A percentile compares a stretch with the other conserved stretches of the same genome.
Conservation (phyloP, 2,797 vertebrate species). For the Characodon lateralis region DNA sequence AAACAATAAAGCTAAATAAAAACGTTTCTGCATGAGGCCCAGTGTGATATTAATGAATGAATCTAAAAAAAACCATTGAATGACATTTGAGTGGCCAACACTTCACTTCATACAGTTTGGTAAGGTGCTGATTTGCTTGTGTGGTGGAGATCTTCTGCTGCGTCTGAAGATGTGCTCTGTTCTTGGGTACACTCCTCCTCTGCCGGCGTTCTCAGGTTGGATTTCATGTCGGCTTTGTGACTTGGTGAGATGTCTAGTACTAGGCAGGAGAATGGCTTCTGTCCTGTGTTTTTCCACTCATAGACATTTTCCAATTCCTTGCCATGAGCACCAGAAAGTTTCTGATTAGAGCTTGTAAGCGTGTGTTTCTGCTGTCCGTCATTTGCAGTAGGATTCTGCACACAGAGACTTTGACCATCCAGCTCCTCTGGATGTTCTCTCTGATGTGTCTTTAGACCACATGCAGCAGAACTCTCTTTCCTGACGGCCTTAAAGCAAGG, state of each 20-base stretch:
- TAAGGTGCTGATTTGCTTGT: slow-evolving; percentile 42
- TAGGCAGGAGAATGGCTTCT: slow-evolving; percentile 22
- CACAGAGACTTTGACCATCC: background rate
- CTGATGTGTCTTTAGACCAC: slow-evolving; percentile 15
- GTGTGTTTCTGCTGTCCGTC: slow-evolving; percentile 26
- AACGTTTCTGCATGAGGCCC: background rate
- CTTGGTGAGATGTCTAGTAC: slow-evolving; percentile 1
- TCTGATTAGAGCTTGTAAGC: slow-evolving; percentile 29
- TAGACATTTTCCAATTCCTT: slow-evolving; percentile 25
- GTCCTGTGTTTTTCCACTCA: slow-evolving; percentile 37
- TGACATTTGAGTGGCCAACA: background rate
- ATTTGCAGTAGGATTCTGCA: slow-evolving; percentile 27
- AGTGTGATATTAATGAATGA: background rate
- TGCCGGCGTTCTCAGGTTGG: slow-evolving; percentile 13
- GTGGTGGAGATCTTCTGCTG: slow-evolving; percentile 29
- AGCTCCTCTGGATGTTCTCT: slow-evolving; percentile 21
- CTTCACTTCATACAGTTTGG: slow-evolving; percentile 45
- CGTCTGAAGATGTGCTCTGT: slow-evolving; percentile 43
- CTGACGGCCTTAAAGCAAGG: slow-evolving; percentile 18
- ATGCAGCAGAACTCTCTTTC: slow-evolving; percentile 24
- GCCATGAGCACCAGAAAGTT: slow-evolving; percentile 22
- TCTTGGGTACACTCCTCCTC: slow-evolving; percentile 15
- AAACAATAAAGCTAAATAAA: background rate
- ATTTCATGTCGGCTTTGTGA: slow-evolving; percentile 21
- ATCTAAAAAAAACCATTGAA: background rate